Evolutionary conservation across 2,888 invertebrate species (phyloP).

Genomic region (Candidula unifasciata): DNA sequence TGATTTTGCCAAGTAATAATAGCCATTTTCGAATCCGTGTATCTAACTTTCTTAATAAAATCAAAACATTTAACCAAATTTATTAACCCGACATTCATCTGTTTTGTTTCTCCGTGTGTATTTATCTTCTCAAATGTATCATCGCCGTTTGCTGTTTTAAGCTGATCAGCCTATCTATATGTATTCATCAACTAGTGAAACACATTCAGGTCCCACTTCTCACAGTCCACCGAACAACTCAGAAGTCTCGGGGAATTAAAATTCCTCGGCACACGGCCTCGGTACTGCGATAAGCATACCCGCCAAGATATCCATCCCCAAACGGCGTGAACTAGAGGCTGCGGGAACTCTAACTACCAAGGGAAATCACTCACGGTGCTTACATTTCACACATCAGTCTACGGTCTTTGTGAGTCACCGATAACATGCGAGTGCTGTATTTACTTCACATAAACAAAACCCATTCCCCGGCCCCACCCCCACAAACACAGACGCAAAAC

Average conservation of each 20-base stretch:
- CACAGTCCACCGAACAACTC: not conserved
- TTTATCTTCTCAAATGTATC: too few species aligned
- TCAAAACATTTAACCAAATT: too few species aligned
- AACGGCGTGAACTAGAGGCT: not conserved
- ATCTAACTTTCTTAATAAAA: too few species aligned
- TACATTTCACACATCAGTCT: slow-evolving; percentile 11
- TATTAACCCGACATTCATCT: too few species aligned
- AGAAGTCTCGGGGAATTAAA: slow-evolving; percentile 7
- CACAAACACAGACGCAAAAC: too few species aligned
- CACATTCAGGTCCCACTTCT: not conserved
- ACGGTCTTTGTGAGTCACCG: slow-evolving; percentile 8
- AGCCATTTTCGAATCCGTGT: too few species aligned
- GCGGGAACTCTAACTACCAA: not conserved
- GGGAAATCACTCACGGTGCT: not conserved
- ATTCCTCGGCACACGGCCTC: not conserved
- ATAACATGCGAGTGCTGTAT: not conserved
- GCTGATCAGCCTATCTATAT: not conserved
- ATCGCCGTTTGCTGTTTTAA: too few species aligned
- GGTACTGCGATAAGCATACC: not conserved
- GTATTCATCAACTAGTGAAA: not conserved
- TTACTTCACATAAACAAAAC: not conserved
- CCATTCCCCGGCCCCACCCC: too few species aligned
- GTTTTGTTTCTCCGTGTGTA: too few species aligned
- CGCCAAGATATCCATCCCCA: not conserved
- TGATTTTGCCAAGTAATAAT: too few species aligned